Evolutionary conservation across 2,888 invertebrate genomes (phyloP), one percentile per base, ranked within the genome.

Genomic region (Chalcis sispes): DNA sequence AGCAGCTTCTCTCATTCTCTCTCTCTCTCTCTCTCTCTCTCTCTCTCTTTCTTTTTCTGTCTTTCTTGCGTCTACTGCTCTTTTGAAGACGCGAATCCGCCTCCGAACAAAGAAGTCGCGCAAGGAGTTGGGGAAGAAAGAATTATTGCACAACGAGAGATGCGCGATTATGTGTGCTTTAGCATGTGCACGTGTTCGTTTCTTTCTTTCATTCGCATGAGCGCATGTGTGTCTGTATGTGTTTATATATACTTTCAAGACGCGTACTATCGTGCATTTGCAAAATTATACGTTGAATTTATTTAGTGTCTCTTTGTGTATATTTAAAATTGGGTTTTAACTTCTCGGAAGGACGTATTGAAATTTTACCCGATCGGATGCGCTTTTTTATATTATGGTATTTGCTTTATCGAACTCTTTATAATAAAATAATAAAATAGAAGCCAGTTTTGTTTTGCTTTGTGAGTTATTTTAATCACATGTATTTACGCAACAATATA

Each of bases 121-220:
- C 46, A 25, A 42, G 40, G 25, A 3, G 13, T 18, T 36, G 23
- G 56, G 36, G 5, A 50, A 58, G 48, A 48, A 59, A 73, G 64
- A 64, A 64, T 75, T 64, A 70, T 75, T 75, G 64, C 65, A 70
- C 62, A 73, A 72, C 61, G 48, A n/a, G 64, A 66, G 64, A 65
- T 54, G 32, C 61, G 20, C 29, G 67, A 27, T 54, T 36, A 48
- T 50, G 15, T 29, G 18, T 40, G 52, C 18, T 4, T 52, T 50
- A 18, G 48, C 15, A 15, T 42, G 15, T 42, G 15, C 15, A 8
- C 13, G 42, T 2, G 13, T 15, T 7, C 13, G 15, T 15, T 42
- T 42, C 2, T 4, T 42, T 42, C 15, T 15, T 8, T 42, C 2
- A 2, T 42, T 32, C 5, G 5, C 5, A 32, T 32, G 32, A 32